Evolutionary conservation across 2,888 invertebrate species (phyloP), one percentile per base, ranked within the genome.

Genomic region (Rhyacophila evoluta): DNA sequence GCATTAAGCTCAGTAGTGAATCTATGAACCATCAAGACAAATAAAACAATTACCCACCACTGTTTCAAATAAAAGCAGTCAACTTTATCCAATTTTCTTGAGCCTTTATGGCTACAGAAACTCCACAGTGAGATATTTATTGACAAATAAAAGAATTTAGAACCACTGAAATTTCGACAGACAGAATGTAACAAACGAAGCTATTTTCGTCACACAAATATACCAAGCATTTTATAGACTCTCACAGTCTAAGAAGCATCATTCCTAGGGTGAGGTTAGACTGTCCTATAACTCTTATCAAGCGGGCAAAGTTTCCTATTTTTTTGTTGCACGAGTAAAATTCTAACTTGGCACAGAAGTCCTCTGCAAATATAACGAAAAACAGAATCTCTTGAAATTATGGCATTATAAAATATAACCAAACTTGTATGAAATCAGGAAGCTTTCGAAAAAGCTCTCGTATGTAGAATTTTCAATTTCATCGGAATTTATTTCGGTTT

Each of bases 381-480:
- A 72, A 72, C 39, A 72, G 38, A 72, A 38, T 28, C 39, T 72
- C 72, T 72, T 27, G 72, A 72, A 72, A 72, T 71, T 71, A 36
- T 36, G 29, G 71, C 19, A 36, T 71, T 71, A 69, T 69, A 71
- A 71, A 72, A 25, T 72, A 39, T 39, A 38, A 41, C 19, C 5
- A 41, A 41, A 41, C 5, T 41, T 19, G 41, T 41, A 15, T 8
- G 15, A 15, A 67, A 77, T 72, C 67, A 36, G 67, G 36, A 72
- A 72, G 72, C 68, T 72, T 37, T 37, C 72, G 68, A 36, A 29
- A 55, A 12, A 1, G 15, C 37, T 15, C 25, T 37, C 37, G 19
- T 19, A 55, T 55, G 55, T 68, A 36, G 74, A 78, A 78, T 78
- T 78, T 78, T 78, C 74, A 78, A 74, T 74, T 78, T 78, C 78